These are phyloP conservation scores for Augochlora pura DNA, from an alignment of 1,140 invertebrate species.

Conservation along the genomic window DNA sequence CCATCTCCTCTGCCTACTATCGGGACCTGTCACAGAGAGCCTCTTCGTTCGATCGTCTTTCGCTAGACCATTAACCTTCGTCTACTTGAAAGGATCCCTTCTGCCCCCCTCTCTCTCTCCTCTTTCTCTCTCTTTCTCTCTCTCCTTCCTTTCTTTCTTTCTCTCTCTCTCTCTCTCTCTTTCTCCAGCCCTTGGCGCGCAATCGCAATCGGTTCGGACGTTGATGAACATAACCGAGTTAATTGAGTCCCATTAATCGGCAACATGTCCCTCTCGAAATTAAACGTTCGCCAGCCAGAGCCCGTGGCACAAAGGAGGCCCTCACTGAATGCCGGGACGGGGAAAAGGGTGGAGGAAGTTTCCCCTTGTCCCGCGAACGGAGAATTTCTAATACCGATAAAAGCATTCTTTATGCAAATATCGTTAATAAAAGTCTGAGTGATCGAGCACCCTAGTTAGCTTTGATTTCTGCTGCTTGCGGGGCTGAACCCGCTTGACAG, in stretches of 20 bases:
- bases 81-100: slow-evolving; percentile 46
- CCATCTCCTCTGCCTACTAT: slow-evolving; percentile 51
- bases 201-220: slow-evolving; percentile 26
- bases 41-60: slow-evolving; percentile 66
- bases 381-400: slow-evolving; percentile 48
- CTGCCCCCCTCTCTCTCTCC: not conserved
- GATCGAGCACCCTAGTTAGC: slow-evolving; percentile 50
- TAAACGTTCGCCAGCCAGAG: slow-evolving; percentile 5
- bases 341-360: not conserved
- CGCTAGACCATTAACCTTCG: slow-evolving; percentile 71
- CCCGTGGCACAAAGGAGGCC: not conserved
- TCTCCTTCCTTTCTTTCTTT: not conserved
- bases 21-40: slow-evolving; percentile 53
- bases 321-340: not conserved
- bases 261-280: slow-evolving; percentile 32
- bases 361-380: slow-evolving; percentile 8
- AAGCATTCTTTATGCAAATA: slow-evolving; percentile 44
- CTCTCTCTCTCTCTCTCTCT: not conserved
- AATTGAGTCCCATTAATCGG: slow-evolving; percentile 42
- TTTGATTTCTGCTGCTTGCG: slow-evolving; percentile 36
- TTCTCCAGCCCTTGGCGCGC: not conserved
- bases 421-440: slow-evolving; percentile 41
- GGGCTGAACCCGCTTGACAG: slow-evolving; percentile 40
- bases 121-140: not conserved
- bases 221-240: slow-evolving; percentile 41